These are phyloP conservation scores for Zaprionus davidi DNA, from an alignment of 1,140 invertebrate species.

Conservation along the genomic window DNA sequence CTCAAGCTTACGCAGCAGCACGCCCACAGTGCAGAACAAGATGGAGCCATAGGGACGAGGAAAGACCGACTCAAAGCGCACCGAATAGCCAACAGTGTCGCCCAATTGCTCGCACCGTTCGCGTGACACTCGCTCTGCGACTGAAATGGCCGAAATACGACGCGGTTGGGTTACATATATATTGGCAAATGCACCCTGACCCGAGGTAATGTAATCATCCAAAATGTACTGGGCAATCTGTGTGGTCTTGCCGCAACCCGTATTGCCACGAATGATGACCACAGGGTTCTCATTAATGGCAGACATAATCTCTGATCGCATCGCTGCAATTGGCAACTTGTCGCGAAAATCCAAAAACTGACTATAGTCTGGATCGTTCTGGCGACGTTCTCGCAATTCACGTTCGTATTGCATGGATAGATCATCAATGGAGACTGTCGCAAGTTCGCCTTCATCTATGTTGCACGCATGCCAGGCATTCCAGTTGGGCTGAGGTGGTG, in stretches of 20 bases:
- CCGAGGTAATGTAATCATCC: constrained; percentile 95
- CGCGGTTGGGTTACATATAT: constrained; percentile 97
- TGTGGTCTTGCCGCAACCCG: constrained; percentile 96
- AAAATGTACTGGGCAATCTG: constrained; percentile 98
- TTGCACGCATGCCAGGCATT: constrained; percentile 97
- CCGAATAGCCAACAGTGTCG: constrained; percentile 94
- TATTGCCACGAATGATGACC: constrained; percentile 95
- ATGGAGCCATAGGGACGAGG: constrained; percentile 96
- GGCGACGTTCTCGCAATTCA: constrained; percentile 86
- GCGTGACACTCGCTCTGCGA: constrained; percentile 94
- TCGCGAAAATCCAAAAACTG: constrained; percentile 87
- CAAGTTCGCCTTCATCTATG: constrained; percentile 96
- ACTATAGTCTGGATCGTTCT: constrained; percentile 57
- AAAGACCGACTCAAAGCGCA: constrained; percentile 94
- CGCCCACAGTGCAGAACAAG: constrained; percentile 97
- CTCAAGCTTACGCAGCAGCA: constrained; percentile 95
- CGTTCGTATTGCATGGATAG: constrained; percentile 91
- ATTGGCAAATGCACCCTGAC: constrained; percentile 92
- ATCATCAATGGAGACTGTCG: constrained; percentile 90
- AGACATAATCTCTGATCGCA: constrained; percentile 91
- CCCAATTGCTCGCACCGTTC: constrained; percentile 94
- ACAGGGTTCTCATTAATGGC: constrained; percentile 94
- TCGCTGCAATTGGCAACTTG: constrained; percentile 90
- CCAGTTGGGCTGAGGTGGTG: constrained; percentile 97
- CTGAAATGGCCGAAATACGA: constrained; percentile 96